phyloP scores from a whole-genome alignment of 2,797 vertebrate species.

The Lithobates pipiens region DNA sequence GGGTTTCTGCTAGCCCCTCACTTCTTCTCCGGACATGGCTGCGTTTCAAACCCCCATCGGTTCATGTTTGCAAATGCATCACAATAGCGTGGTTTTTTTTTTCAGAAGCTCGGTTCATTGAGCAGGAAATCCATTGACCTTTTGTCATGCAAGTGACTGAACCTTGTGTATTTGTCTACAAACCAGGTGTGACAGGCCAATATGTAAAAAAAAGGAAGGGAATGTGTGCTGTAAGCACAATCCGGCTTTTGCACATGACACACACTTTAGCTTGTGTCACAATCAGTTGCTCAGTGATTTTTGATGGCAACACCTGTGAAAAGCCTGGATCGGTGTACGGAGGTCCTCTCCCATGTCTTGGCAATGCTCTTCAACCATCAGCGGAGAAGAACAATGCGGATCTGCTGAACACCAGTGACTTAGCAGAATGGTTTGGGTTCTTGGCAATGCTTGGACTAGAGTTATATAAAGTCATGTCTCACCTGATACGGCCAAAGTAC shows the following conservation, averaged over 20 bases:
- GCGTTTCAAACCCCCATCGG: no score
- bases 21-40: no score
- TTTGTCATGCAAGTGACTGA: slow-evolving; percentile 1
- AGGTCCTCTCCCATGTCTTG: background rate
- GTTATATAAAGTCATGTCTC: background rate
- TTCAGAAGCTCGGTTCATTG: background rate
- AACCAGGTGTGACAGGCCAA: slow-evolving; percentile 42
- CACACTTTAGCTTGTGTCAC: slow-evolving; percentile 20
- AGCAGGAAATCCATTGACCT: background rate
- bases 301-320: slow-evolving; percentile 30
- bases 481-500: background rate
- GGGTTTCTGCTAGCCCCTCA: no score
- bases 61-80: background rate
- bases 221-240: slow-evolving; percentile 48
- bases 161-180: slow-evolving; percentile 7
- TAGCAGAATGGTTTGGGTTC: background rate
- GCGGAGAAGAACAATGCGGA: background rate
- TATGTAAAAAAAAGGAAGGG: slow-evolving; percentile 25
- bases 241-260: slow-evolving; percentile 15
- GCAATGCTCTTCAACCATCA: background rate
- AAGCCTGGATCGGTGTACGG: background rate
- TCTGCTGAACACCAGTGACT: background rate
- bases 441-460: background rate
- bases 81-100: background rate
- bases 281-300: slow-evolving; percentile 29